Base-by-base conservation (phyloP, 1,140 invertebrate genomes). In the Hycleus phaleratus region DNA sequence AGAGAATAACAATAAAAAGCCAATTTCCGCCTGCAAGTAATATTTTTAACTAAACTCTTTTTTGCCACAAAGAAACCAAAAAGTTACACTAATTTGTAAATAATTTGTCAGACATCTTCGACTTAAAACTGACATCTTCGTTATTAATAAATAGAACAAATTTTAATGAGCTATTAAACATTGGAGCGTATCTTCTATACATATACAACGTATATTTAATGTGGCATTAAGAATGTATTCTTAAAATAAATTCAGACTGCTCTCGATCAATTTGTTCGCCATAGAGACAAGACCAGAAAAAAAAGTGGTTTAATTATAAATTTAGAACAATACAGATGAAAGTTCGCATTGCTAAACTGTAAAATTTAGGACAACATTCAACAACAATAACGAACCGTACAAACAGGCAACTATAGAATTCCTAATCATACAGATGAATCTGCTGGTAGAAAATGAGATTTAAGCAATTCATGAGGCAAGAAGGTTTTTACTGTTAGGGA, bases 151-250 rank as follows among this genome's bases (percentile, higher is more conserved):
- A 53, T 53, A 53, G 25, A 53, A 11, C 42, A 46, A 32, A 7
- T 7, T 53, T 45, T 45, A 53, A 53, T 45, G 51, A 53, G 40
- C 51, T 53, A 53, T 53, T 53, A 53, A 53, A 53, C 42, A 53
- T 25, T 11, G 2, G 51, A 46, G 43, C 49, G 42, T 52, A 52
- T 51, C 38, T 25, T 18, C 18, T 18, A 18, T 18, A 18, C 18
- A 1, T 18, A 18, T 18, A 18, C 18, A 18, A 1, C 1, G 25
- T 52, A 53, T 46, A 53, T 53, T 52, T 52, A 38, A 53, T 53
- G 51, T 53, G 42, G 51, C 51, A 53, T 53, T 53, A 53, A 53
- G 51, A 10, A 7, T 32, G 26, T 26, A 9, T 46, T 26, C 42
- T 45, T 52, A 46, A 53, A 53, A 53, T 53, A 53, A 44, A 53